A percentile compares a stretch with the other conserved stretches of the same genome.
phyloP scores from a whole-genome alignment of 2,888 invertebrate genomes.

The Ectemnius lituratus region DNA sequence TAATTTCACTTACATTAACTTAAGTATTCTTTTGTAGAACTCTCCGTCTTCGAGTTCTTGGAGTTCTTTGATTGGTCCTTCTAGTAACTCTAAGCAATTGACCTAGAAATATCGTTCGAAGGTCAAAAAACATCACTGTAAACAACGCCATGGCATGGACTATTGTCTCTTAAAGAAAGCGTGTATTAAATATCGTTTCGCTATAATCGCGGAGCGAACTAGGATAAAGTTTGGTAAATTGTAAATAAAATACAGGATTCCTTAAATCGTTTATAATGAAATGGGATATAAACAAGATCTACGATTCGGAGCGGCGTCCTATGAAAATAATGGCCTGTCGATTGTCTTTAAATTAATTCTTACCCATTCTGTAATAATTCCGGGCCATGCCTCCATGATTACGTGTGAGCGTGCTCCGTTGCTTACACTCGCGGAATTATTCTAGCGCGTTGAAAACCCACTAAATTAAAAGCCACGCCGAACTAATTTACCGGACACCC shows the following conservation, averaged over 20 bases:
- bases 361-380: slow-evolving; percentile 66
- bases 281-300: too few species aligned
- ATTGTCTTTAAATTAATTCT: slow-evolving; percentile 17
- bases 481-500: not conserved
- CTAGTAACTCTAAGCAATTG: slow-evolving; percentile 76
- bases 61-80: slow-evolving; percentile 49
- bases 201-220: not conserved
- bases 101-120: slow-evolving; percentile 73
- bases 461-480: not conserved
- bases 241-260: not conserved
- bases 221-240: not conserved
- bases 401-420: slow-evolving; percentile 4
- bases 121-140: not conserved
- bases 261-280: too few species aligned
- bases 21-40: slow-evolving; percentile 66
- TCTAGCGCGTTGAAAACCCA: slow-evolving; percentile 7
- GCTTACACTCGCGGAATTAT: slow-evolving; percentile 3
- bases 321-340: not conserved
- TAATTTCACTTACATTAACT: slow-evolving; percentile 57
- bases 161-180: not conserved
- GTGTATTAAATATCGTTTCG: not conserved
- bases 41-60: slow-evolving; percentile 61
- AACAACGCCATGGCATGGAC: not conserved
- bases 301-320: too few species aligned
- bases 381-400: slow-evolving; percentile 63